A percentile compares a stretch with the other conserved stretches of the same genome.
Evolutionary conservation across 2,888 invertebrate species (phyloP).

Genomic region (Cordylochernes scorpioides): DNA sequence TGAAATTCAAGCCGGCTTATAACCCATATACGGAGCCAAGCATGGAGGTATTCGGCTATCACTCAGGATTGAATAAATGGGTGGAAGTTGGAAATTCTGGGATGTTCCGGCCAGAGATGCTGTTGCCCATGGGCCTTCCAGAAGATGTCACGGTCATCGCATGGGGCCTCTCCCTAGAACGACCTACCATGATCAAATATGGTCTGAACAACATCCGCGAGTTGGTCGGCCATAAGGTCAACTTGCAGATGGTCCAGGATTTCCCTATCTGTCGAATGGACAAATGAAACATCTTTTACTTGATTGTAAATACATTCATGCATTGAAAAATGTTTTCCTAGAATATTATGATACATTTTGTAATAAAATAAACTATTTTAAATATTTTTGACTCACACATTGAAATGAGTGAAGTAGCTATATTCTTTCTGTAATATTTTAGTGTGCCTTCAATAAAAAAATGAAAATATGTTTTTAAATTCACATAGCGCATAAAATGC

Average conservation of each 20-base stretch:
- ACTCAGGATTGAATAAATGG: constrained; percentile 53
- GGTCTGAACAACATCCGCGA: constrained; percentile 89
- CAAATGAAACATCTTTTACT: constrained; percentile 29
- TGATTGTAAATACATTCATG: too few relatives aligned
- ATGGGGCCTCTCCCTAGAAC: constrained; percentile 85
- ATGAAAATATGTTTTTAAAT: too few relatives aligned
- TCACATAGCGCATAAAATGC: too few relatives aligned
- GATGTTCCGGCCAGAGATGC: constrained; percentile 85
- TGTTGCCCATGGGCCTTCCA: constrained; percentile 85
- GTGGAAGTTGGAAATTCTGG: constrained; percentile 89
- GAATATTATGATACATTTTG: too few relatives aligned
- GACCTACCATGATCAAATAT: constrained; percentile 96
- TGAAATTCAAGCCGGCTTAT: constrained; percentile 97
- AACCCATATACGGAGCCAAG: constrained; percentile 99
- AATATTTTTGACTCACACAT: too few relatives aligned
- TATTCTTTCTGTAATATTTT: too few relatives aligned
- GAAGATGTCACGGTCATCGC: constrained; percentile 76
- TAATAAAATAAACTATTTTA: too few relatives aligned
- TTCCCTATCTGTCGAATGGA: constrained; percentile 79
- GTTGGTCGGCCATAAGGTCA: constrained; percentile 80
- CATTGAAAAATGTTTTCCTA: too few relatives aligned
- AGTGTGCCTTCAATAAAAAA: too few relatives aligned
- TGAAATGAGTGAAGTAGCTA: too few relatives aligned
- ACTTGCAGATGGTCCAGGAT: constrained; percentile 76
- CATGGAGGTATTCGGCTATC: constrained; percentile 96